These are phyloP conservation scores for Eubucco bourcierii DNA, from an alignment of 2,113 vertebrate species.

Conservation along the genomic window DNA sequence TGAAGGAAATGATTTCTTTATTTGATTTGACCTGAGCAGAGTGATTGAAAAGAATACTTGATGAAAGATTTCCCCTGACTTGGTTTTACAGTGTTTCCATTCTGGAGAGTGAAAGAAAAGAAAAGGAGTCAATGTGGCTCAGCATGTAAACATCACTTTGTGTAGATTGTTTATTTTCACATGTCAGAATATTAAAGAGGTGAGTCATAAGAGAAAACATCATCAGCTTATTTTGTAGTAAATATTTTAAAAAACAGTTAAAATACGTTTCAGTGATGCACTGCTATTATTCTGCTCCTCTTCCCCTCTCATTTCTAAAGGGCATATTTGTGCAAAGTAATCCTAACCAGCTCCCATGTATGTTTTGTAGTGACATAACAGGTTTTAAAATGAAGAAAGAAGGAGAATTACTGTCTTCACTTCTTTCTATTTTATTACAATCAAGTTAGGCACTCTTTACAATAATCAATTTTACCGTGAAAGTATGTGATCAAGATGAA, in stretches of 20 bases:
- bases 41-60: neutral
- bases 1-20: slow-evolving; percentile 6
- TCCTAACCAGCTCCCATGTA: neutral
- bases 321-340: neutral
- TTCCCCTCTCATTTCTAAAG: neutral
- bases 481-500: neutral
- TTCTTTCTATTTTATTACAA: neutral
- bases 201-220: neutral
- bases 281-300: neutral
- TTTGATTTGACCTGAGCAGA: slow-evolving; percentile 24
- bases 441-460: neutral
- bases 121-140: neutral
- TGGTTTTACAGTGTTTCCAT: neutral
- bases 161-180: neutral
- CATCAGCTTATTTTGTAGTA: neutral
- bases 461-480: neutral
- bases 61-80: neutral
- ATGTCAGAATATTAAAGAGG: slow-evolving; percentile 1
- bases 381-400: neutral
- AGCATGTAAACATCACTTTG: neutral
- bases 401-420: neutral
- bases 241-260: neutral
- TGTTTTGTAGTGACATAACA: neutral
- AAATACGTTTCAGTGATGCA: neutral
- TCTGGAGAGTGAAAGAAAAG: neutral